Conservation (phyloP, 2,113 vertebrate species). For the Mus spicilegus region DNA sequence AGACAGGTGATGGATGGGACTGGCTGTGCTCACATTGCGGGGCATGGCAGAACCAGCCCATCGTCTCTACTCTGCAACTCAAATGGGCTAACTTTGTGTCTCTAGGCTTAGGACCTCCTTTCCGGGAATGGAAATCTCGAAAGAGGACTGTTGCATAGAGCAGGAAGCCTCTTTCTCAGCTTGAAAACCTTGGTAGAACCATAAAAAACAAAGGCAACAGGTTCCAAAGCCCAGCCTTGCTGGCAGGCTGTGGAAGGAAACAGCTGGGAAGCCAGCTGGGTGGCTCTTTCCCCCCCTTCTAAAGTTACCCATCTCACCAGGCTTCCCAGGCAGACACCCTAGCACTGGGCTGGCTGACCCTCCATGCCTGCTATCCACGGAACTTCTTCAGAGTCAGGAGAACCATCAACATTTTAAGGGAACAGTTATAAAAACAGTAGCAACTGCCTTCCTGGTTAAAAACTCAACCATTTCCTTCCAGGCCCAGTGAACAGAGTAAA, state of each 20-base stretch:
- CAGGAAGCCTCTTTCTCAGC: neutral
- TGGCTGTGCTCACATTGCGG: neutral
- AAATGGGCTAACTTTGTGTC: neutral
- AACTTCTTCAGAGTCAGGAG: neutral
- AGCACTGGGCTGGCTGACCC: neutral
- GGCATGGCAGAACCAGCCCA: neutral
- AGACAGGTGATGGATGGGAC: neutral
- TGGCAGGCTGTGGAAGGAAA: slow-evolving; percentile 2
- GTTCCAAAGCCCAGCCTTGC: neutral
- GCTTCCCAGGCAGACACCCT: neutral
- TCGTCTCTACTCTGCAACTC: neutral
- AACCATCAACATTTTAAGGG: neutral
- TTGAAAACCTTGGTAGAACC: neutral
- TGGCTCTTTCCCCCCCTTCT: neutral
- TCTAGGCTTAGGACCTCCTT: neutral
- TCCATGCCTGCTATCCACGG: neutral
- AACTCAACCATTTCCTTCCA: neutral
- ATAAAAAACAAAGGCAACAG: neutral
- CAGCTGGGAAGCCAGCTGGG: neutral
- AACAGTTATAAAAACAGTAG: neutral
- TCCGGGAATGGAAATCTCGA: neutral
- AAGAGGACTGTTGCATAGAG: neutral
- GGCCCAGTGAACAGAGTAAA: neutral
- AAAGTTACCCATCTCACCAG: neutral
- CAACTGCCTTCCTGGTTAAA: neutral